Base-by-base conservation (phyloP, 2,888 invertebrate species). In the Parnassius glacialis region DNA sequence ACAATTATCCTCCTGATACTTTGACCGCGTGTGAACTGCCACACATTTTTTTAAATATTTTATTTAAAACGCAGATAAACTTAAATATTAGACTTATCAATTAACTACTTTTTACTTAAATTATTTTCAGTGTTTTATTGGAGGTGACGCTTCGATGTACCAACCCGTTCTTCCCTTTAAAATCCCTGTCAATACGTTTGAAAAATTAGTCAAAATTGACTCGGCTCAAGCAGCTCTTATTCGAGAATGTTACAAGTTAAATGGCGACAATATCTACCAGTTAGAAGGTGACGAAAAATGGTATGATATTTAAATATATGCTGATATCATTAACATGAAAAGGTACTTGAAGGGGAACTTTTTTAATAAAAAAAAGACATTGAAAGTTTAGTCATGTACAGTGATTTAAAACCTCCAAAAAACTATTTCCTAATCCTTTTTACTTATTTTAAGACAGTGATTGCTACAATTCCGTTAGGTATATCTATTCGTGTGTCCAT, bases 211-310 rank as follows among this genome's bases (percentile, higher is more conserved):
- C 20, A 86, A 84, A 66, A 73, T 81, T 0, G 83, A 85, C 44
- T 80, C 86, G 0, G 73, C 81, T 0, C 84, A 89, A 56, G 75
- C 86, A 0, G 83, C 80, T 0, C 76, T 89, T 0, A 73, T 91
- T 1, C 78, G 79, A n/a, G 82, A 81, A 1, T 87, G 87, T 67
- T 91, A 91, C 69, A 74, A 80, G 52, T 73, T 84, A 1, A 80
- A 85, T 16, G 83, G 73, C 0, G 85, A 87, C 62, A 83, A 84
- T 2, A 64, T 57, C 57, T 90, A 87, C 67, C 84, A 86, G 64
- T 75, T 91, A 10, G 85, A 88, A 52, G 84, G 83, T 2, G 87
- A 88, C 61, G 83, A 87, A 56, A 86, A 89, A 71, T 91, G 90
- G 90, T 91, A 70, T 80, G 62, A 58, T 52, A 66, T 3, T 52